phyloP scores from a whole-genome alignment of 2,888 invertebrate genomes.

The Synanthedon vespiformis region DNA sequence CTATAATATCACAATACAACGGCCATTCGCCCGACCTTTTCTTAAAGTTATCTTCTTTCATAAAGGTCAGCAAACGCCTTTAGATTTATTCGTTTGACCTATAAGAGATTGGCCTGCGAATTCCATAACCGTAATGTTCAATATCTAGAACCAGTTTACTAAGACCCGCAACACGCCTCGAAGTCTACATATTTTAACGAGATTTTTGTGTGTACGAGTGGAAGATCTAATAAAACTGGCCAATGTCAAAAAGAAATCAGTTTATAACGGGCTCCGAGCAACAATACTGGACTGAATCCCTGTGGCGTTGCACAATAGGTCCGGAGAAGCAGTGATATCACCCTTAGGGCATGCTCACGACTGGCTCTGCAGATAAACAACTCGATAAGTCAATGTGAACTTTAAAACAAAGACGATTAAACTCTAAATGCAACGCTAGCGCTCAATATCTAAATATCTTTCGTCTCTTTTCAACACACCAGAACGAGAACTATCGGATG shows the following conservation, averaged over 20 bases:
- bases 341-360: constrained; percentile 27
- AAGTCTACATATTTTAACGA: background rate
- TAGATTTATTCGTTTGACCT: constrained; percentile 36
- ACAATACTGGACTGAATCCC: constrained; percentile 32
- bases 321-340: constrained; percentile 9
- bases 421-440: background rate
- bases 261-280: constrained; percentile 17
- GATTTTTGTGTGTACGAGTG: constrained; percentile 5
- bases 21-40: constrained; percentile 13
- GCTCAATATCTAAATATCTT: constrained; percentile 11
- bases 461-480: constrained; percentile 49
- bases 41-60: constrained; percentile 12
- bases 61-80: constrained; percentile 24
- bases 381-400: constrained; percentile 12
- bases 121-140: constrained; percentile 19
- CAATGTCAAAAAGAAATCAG: constrained; percentile 14
- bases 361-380: constrained; percentile 11
- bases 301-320: constrained; percentile 30
- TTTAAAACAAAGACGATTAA: constrained; percentile 2
- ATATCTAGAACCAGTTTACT: constrained; percentile 11
- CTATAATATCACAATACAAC: constrained; percentile 6
- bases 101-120: constrained; percentile 35
- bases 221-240: constrained; percentile 11
- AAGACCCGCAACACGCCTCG: constrained; percentile 9
- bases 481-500: constrained; percentile 45